Evolutionary conservation across 92 coral and sea anemone genomes (phyloP), one percentile per base, ranked within the genome.

Genomic region (Pocillopora grandis): DNA sequence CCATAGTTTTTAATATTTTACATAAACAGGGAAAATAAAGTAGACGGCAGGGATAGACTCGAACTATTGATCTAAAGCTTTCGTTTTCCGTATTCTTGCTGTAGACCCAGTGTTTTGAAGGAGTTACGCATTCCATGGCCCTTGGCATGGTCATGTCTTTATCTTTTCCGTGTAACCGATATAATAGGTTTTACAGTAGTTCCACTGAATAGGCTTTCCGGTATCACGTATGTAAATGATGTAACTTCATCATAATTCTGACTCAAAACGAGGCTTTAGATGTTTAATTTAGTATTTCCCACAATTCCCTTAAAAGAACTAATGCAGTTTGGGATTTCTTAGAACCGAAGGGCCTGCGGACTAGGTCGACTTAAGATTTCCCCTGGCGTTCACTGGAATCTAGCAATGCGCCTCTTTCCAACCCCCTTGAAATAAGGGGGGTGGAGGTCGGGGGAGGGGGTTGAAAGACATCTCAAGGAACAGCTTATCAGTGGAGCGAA

Each of bases 1-100:
- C 27, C 15, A 52, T 49, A 27, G 56, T 17, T 62, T 82, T 82
- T 82, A 82, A 82, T 82, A 72, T 72, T 82, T 82, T 62, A 82
- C 86, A 72, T 61, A 20, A 74, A 49, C 72, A 11, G 12, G 23
- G 37, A 10, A 66, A 69, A 58, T 36, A 60, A 80, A 56, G 64
- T 31, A 70, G 33, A 35, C 36, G 9, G 12, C 12, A 3, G 36
- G 58, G 49, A 23, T 35, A 3, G 56, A 11, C 55, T 19, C 13
- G 5, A 33, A 69, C 57, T 59, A 9, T 5, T 4, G 12, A 35
- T 52, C 1, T 0, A 19, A 52, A 5, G 12, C 15, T 42, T 61
- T 19, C 5, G 5, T 58, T 58, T n/a, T 19, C 37, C 13, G 52
- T 42, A 42, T 80, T 19, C 61, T 21, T 65, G 73, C 5, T 66